Percentiles rank a stretch among this genome's conserved stretches.
Conservation (phyloP, 1,140 invertebrate genomes). For the Pseudobourletiella spinata region DNA sequence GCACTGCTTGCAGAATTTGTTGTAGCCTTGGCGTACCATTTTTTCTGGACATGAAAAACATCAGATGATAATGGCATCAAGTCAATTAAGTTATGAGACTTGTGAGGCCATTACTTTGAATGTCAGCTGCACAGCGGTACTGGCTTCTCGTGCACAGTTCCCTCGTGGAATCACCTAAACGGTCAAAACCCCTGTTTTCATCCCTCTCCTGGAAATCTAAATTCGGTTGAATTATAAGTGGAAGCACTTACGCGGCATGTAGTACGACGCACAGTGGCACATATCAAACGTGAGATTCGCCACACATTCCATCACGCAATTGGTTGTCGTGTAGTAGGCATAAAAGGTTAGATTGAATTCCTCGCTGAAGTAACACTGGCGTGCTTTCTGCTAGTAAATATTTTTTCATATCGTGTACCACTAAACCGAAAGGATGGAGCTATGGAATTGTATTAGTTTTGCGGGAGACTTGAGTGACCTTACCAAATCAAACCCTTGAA, state of each 20-base stretch:
- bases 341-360: conserved; percentile 21
- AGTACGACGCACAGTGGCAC: conserved; percentile 22
- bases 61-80: not conserved
- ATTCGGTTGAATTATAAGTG: not conserved
- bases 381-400: conserved; percentile 12
- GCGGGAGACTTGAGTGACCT: not conserved
- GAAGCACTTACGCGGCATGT: conserved; percentile 36
- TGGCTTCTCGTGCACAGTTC: conserved; percentile 11
- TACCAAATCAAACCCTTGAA: not conserved
- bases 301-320: conserved; percentile 28
- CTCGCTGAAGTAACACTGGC: conserved; percentile 23
- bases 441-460: no score
- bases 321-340: conserved; percentile 16
- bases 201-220: not conserved
- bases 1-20: conserved; percentile 17
- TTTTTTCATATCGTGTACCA: no score
- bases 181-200: not conserved
- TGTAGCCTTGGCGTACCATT: conserved; percentile 8
- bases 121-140: conserved; percentile 11
- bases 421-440: no score
- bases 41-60: not conserved
- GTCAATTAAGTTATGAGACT: not conserved
- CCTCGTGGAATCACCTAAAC: not conserved
- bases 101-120: conserved; percentile 17
- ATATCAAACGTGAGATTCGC: conserved; percentile 13